Evolutionary conservation across 1,140 invertebrate species (phyloP).

Genomic region (Drosophila eugracilis): DNA sequence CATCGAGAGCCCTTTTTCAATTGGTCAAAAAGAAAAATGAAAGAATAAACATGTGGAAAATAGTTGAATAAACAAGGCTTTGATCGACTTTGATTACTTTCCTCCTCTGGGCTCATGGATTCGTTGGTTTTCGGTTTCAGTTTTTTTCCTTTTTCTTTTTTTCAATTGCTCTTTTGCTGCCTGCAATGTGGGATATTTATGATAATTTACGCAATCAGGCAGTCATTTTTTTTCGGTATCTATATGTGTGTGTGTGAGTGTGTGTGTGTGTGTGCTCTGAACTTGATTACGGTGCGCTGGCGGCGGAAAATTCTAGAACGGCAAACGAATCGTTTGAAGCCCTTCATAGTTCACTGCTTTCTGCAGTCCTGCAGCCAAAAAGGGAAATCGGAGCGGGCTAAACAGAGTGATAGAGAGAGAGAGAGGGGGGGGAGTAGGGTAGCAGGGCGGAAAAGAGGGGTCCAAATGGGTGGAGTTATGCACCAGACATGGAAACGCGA

Average conservation of each 20-base stretch:
- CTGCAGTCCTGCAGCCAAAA: slow-evolving; percentile 16
- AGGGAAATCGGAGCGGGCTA: slow-evolving; percentile 15
- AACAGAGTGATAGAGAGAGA: too few relatives aligned
- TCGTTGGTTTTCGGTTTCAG: too few relatives aligned
- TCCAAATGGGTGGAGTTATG: slow-evolving; percentile 33
- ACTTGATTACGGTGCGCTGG: slow-evolving; percentile 38
- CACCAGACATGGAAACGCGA: slow-evolving; percentile 15
- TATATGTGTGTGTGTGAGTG: too few relatives aligned
- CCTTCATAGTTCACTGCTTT: slow-evolving; percentile 48
- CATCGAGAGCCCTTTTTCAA: slow-evolving; percentile 8
- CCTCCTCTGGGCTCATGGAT: background rate
- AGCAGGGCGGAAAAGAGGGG: too few relatives aligned
- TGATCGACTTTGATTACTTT: slow-evolving; percentile 35
- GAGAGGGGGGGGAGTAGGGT: too few relatives aligned
- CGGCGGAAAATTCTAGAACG: slow-evolving; percentile 18
- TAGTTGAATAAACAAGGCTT: slow-evolving; percentile 9
- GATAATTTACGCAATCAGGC: slow-evolving; percentile 54
- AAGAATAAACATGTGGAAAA: background rate
- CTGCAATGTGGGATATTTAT: slow-evolving; percentile 47
- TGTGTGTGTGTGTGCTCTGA: slow-evolving; percentile 53
- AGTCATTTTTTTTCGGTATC: too few relatives aligned
- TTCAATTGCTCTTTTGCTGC: slow-evolving; percentile 11
- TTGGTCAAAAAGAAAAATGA: background rate
- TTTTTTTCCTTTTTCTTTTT: background rate
- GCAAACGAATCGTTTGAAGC: slow-evolving; percentile 43